Evolutionary conservation across 2,888 invertebrate species (phyloP).

Genomic region (Harpalus rufipes): DNA sequence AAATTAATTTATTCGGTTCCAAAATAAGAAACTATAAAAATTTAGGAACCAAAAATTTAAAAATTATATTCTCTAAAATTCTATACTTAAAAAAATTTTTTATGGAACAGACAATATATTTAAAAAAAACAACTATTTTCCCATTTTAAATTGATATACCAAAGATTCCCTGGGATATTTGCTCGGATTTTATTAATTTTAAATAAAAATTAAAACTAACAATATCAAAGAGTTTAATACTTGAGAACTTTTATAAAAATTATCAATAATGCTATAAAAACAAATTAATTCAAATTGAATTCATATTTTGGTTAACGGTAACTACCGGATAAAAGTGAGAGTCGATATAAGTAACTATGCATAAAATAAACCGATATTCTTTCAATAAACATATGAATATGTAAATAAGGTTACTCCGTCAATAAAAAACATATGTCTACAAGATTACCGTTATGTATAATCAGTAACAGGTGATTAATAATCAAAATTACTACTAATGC

Average conservation of each 20-base stretch:
- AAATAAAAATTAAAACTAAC: no score
- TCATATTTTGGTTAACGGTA: constrained; percentile 9
- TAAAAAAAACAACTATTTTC: no score
- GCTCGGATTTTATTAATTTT: no score
- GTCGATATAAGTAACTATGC: neutral
- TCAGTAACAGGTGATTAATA: constrained; percentile 35
- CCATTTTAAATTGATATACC: no score
- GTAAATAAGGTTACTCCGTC: constrained; percentile 22
- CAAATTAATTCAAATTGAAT: neutral
- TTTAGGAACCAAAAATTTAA: no score
- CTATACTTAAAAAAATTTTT: no score
- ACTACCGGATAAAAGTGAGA: constrained; percentile 34
- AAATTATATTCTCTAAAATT: no score
- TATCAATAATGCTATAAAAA: neutral
- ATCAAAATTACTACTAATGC: constrained; percentile 15
- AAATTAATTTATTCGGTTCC: no score
- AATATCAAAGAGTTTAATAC: no score
- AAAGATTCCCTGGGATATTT: no score
- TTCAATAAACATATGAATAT: constrained; percentile 44
- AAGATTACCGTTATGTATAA: constrained; percentile 41
- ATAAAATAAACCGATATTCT: constrained; percentile 24
- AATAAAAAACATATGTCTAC: constrained; percentile 21
- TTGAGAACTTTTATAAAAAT: neutral
- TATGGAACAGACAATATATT: no score
- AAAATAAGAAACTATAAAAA: no score